These are phyloP conservation scores for Melanotaenia boesemani DNA, from an alignment of 2,797 vertebrate species.

Conservation along the genomic window DNA sequence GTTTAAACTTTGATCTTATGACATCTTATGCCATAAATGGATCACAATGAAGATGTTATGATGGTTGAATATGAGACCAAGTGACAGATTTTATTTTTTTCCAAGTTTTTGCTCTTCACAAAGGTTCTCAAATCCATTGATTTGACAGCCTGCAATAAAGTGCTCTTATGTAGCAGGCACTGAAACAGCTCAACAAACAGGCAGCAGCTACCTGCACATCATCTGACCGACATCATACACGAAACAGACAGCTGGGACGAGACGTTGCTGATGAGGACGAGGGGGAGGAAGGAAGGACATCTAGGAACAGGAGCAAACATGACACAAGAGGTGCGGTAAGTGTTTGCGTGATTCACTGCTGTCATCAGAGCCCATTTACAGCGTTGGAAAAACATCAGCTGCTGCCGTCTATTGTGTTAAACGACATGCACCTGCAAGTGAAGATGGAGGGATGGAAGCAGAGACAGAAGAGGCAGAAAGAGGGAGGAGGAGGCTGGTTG, in stretches of 20 bases:
- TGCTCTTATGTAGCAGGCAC: neutral
- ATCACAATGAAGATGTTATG: neutral
- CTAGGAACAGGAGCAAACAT: slow-evolving; percentile 44
- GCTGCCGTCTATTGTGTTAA: slow-evolving; percentile 69
- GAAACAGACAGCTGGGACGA: slow-evolving; percentile 31
- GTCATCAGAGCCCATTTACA: slow-evolving; percentile 73
- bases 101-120: neutral
- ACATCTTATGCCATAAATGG: neutral
- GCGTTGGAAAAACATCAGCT: slow-evolving; percentile 64
- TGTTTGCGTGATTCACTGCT: slow-evolving; percentile 58
- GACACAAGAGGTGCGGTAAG: slow-evolving; percentile 27
- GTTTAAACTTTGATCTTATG: too few relatives aligned
- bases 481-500: slow-evolving; percentile 21
- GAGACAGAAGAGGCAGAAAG: neutral
- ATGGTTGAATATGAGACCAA: neutral
- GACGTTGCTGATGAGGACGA: slow-evolving; percentile 48
- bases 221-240: neutral
- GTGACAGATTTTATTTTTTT: neutral
- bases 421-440: slow-evolving; percentile 74
- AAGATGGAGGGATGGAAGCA: slow-evolving; percentile 42
- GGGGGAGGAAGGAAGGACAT: slow-evolving; percentile 43
- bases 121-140: neutral
- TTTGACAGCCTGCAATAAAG: slow-evolving; percentile 21
- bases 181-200: slow-evolving; percentile 22
- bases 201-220: slow-evolving; percentile 11